phyloP scores from a whole-genome alignment of 2,888 invertebrate species.

The Limnephilus auricula region DNA sequence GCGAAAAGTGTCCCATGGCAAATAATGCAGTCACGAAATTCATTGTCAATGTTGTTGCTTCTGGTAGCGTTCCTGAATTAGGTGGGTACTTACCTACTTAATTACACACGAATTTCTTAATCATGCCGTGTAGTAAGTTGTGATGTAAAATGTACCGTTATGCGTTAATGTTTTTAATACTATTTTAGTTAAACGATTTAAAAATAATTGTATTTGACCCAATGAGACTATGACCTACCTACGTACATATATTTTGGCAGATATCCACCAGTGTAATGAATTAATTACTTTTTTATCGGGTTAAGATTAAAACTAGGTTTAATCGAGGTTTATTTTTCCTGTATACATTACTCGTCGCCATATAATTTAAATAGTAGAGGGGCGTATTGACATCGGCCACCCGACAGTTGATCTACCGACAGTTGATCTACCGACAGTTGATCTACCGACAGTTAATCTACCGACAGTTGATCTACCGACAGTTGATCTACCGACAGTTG shows the following conservation, averaged over 20 bases:
- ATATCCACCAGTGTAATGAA: no score
- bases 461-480: no score
- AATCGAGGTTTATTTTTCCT: no score
- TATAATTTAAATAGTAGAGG: no score
- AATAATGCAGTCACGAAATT: constrained; percentile 16
- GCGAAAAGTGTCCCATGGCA: neutral
- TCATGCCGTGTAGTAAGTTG: neutral
- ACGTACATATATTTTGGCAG: no score
- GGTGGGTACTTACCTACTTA: neutral
- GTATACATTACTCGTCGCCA: no score
- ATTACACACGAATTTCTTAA: neutral
- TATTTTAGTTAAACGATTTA: neutral
- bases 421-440: no score
- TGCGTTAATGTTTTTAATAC: neutral
- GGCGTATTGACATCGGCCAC: no score
- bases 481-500: no score
- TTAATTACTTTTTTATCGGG: neutral
- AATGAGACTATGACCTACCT: neutral
- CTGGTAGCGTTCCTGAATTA: neutral
- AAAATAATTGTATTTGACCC: neutral
- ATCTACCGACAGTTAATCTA: no score
- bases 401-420: no score
- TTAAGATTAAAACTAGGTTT: neutral
- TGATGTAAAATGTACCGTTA: neutral
- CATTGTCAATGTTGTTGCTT: neutral